phyloP scores from a whole-genome alignment of 2,113 vertebrate genomes.

The Ictalurus furcatus region DNA sequence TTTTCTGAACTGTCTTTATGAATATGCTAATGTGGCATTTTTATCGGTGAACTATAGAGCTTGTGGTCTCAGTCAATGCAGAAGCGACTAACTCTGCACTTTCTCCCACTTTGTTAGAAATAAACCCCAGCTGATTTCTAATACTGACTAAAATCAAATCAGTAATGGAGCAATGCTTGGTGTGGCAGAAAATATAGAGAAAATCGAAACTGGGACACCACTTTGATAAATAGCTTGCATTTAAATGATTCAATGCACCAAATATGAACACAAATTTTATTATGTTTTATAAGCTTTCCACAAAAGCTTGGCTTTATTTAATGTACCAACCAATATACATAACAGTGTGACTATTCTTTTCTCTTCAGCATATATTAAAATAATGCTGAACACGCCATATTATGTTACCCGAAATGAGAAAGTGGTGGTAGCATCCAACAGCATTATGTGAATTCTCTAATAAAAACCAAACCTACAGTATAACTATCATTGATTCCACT shows the following conservation, averaged over 20 bases:
- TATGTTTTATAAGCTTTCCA: background rate
- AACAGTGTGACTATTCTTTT: background rate
- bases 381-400: background rate
- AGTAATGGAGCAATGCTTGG: background rate
- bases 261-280: background rate
- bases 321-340: background rate
- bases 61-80: background rate
- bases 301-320: background rate
- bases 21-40: constrained; percentile 31
- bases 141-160: constrained; percentile 13
- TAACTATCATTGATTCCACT: background rate
- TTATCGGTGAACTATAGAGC: background rate
- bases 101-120: background rate
- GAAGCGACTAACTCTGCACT: background rate
- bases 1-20: constrained; percentile 6
- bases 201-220: background rate
- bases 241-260: background rate
- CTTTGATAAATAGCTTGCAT: background rate
- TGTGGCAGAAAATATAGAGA: background rate
- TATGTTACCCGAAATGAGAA: background rate
- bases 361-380: background rate
- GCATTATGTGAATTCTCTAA: background rate
- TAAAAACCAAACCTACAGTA: background rate
- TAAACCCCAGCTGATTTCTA: background rate
- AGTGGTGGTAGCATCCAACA: background rate